Percentiles rank a stretch among this genome's conserved stretches.
Conservation (phyloP, 1,140 invertebrate species). For the Wasmannia auropunctata region DNA sequence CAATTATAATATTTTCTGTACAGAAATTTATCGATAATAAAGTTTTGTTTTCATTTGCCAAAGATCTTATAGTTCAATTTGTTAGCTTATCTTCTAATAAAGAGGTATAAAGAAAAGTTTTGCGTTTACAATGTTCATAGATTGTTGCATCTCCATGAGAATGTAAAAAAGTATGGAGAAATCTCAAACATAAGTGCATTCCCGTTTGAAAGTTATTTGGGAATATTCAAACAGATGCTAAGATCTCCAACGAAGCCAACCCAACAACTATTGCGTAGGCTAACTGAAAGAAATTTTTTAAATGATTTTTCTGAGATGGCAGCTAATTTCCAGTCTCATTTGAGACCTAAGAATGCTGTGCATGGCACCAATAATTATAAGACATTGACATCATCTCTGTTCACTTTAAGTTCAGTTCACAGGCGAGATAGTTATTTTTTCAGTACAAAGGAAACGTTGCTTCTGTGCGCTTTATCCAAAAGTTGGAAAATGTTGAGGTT, state of each 20-base stretch:
- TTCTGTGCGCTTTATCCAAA: not conserved
- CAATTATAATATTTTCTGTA: not conserved
- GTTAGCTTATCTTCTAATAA: not conserved
- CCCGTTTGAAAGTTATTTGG: not conserved
- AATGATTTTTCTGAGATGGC: not conserved
- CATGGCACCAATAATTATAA: not conserved
- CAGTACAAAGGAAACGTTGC: not conserved
- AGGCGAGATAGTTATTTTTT: not conserved
- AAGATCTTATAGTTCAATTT: not conserved
- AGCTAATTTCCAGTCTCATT: not conserved
- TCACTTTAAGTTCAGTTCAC: not conserved
- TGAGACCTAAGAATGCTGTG: not conserved
- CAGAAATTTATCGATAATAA: not conserved
- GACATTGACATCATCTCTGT: not conserved
- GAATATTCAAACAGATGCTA: not conserved
- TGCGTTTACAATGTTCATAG: not conserved
- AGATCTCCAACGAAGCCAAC: not conserved
- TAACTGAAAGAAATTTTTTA: not conserved
- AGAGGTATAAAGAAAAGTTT: not conserved
- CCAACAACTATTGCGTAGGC: not conserved
- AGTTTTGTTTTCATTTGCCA: not conserved
- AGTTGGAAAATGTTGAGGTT: not conserved
- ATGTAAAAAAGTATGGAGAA: not conserved
- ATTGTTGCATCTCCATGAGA: not conserved
- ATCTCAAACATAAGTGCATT: not conserved